Evolutionary conservation across 1,140 invertebrate genomes (phyloP).

Genomic region (Centruroides vittatus): DNA sequence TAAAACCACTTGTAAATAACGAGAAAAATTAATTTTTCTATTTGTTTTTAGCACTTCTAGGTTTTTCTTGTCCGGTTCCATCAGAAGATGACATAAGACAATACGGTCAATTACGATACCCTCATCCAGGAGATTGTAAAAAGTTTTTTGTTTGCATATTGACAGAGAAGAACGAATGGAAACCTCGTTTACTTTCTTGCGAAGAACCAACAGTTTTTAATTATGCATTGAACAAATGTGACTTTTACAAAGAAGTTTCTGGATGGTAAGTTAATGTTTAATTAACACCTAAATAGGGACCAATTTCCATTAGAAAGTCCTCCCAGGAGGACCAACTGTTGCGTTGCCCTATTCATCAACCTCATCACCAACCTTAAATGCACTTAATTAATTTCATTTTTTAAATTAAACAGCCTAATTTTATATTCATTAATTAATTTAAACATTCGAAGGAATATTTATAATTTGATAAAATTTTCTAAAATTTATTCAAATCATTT

Average conservation of each 20-base stretch:
- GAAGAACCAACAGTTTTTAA: slow-evolving; percentile 74
- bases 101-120: slow-evolving; percentile 51
- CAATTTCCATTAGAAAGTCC: too few species aligned
- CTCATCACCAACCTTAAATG: too few species aligned
- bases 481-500: too few species aligned
- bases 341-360: too few species aligned
- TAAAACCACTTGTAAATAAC: too few species aligned
- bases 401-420: too few species aligned
- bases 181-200: slow-evolving; percentile 67
- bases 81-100: slow-evolving; percentile 33
- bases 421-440: too few species aligned
- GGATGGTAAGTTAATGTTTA: slow-evolving; percentile 33
- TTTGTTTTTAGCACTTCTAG: slow-evolving; percentile 21
- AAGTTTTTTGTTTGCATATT: slow-evolving; percentile 66
- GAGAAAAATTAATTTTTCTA: neutral
- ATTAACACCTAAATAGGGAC: too few species aligned
- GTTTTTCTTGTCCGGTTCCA: slow-evolving; percentile 58
- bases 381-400: too few species aligned
- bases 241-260: slow-evolving; percentile 59
- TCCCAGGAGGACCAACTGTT: too few species aligned
- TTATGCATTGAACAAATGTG: slow-evolving; percentile 60
- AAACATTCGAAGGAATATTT: too few species aligned
- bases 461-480: too few species aligned
- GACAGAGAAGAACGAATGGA: slow-evolving; percentile 19
- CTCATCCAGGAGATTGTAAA: slow-evolving; percentile 64